Conservation (phyloP, 2,888 invertebrate species). For the Melolontha melolontha region DNA sequence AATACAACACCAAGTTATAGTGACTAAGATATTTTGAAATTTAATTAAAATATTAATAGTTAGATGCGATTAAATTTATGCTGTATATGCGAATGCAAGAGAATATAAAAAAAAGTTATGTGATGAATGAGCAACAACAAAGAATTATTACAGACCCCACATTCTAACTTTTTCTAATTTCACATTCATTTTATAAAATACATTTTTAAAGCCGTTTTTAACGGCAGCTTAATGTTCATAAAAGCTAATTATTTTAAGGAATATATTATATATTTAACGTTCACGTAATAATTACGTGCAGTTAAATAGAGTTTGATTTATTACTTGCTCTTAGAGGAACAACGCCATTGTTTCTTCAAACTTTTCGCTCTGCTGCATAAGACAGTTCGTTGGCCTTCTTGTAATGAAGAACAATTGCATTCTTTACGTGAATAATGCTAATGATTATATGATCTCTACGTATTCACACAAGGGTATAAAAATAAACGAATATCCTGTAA, state of each 20-base stretch:
- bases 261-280: neutral
- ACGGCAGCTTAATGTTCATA: neutral
- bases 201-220: no score
- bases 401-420: slow-evolving; percentile 31
- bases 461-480: neutral
- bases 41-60: no score
- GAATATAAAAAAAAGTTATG: no score
- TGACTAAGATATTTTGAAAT: no score
- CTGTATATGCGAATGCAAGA: no score
- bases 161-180: neutral
- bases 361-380: slow-evolving; percentile 31
- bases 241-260: neutral
- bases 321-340: slow-evolving; percentile 12
- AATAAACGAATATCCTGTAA: no score
- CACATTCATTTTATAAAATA: neutral
- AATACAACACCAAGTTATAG: no score
- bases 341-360: slow-evolving; percentile 29
- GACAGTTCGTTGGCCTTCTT: slow-evolving; percentile 34
- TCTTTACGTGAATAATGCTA: slow-evolving; percentile 32
- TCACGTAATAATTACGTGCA: slow-evolving; percentile 7
- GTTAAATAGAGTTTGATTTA: slow-evolving; percentile 4
- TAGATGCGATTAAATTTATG: no score
- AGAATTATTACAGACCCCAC: no score
- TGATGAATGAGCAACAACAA: no score
- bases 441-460: slow-evolving; percentile 7